These are phyloP conservation scores for Prionchulus punctatus DNA, from an alignment of 2,888 invertebrate genomes.

Conservation along the genomic window DNA sequence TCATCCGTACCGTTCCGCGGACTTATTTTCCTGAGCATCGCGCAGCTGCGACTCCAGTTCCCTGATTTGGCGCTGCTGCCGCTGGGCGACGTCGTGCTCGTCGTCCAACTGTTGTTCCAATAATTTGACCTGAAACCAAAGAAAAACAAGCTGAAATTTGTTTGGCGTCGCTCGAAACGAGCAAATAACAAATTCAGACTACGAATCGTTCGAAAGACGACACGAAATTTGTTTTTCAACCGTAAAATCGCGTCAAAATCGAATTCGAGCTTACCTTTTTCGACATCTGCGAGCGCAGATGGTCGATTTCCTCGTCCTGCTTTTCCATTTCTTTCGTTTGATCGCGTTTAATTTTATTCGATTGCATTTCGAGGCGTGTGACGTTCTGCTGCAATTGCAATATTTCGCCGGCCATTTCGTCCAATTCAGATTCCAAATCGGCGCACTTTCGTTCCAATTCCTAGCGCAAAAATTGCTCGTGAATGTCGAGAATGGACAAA, in stretches of 20 bases:
- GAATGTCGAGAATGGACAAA: no score
- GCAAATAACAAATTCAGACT: neutral
- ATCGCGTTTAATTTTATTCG: constrained; percentile 79
- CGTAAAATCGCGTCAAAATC: no score
- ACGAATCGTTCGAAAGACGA: neutral
- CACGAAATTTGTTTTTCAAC: constrained; percentile 4
- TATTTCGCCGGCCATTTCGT: constrained; percentile 80
- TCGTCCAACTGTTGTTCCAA: constrained; percentile 77
- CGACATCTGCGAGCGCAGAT: constrained; percentile 67
- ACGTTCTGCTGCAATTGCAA: constrained; percentile 61
- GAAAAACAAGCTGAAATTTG: neutral
- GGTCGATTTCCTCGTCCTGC: constrained; percentile 81
- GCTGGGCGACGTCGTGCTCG: constrained; percentile 76
- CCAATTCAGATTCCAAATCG: constrained; percentile 60
- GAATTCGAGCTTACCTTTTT: constrained; percentile 52
- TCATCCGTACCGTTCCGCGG: neutral
- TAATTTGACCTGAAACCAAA: constrained; percentile 42
- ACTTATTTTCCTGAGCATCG: constrained; percentile 32
- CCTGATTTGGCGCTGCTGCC: constrained; percentile 68
- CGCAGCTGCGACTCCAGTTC: constrained; percentile 71
- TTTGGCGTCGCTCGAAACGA: neutral
- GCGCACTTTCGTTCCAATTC: constrained; percentile 30
- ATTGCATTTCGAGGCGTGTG: constrained; percentile 65
- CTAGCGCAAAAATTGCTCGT: no score
- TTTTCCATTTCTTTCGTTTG: constrained; percentile 71